Evolutionary conservation across 2,113 vertebrate genomes (phyloP).

Genomic region (Podarcis muralis): DNA sequence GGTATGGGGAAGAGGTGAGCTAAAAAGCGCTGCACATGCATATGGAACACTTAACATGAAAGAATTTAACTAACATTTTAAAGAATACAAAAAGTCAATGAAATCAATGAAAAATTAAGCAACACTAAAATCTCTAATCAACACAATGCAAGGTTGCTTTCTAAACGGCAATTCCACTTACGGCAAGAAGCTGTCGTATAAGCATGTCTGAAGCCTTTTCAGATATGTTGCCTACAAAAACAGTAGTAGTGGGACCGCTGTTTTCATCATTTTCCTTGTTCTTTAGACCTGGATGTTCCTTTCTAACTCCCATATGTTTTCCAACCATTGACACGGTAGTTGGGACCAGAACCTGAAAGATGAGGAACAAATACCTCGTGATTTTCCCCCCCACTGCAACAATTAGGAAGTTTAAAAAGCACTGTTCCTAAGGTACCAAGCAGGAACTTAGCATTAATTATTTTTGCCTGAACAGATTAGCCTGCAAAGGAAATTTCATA

Average conservation of each 20-base stretch:
- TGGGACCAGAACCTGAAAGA: slow-evolving; percentile 85
- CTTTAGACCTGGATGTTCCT: slow-evolving; percentile 82
- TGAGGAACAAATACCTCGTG: neutral
- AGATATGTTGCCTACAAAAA: slow-evolving; percentile 98
- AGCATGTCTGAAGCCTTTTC: slow-evolving; percentile 99
- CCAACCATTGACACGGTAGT: slow-evolving; percentile 91
- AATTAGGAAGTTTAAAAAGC: neutral
- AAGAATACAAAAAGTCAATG: neutral
- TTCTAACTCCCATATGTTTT: slow-evolving; percentile 88
- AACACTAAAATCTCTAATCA: neutral
- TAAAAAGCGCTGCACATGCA: neutral
- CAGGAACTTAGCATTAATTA: neutral
- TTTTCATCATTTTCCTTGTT: slow-evolving; percentile 88
- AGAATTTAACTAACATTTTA: neutral
- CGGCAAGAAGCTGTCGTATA: slow-evolving; percentile 94
- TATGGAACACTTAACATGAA: neutral
- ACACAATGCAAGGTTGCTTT: neutral
- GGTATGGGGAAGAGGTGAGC: neutral
- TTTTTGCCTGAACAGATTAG: neutral
- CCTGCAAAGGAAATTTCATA: neutral
- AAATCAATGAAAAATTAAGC: neutral
- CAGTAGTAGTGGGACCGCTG: slow-evolving; percentile 94
- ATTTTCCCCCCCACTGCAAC: neutral
- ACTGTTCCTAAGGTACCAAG: too few relatives aligned
- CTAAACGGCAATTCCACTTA: slow-evolving; percentile 72